Percentiles rank a stretch among this genome's conserved stretches.
phyloP scores from a whole-genome alignment of 2,113 vertebrate species.

The Grammomys surdaster region DNA sequence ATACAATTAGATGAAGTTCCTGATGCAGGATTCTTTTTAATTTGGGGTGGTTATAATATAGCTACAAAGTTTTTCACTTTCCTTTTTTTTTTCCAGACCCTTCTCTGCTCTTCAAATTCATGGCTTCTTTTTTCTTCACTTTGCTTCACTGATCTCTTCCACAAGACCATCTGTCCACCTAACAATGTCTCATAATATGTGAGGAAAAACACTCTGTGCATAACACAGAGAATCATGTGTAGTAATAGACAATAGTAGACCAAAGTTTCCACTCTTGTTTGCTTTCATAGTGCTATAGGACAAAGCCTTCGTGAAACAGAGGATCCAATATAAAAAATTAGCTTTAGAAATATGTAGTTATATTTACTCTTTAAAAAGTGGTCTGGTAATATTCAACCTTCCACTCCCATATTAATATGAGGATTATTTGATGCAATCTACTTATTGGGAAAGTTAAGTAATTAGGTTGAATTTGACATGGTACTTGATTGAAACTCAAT shows the following conservation, averaged over 20 bases:
- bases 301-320: neutral
- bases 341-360: neutral
- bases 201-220: neutral
- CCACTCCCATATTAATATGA: neutral
- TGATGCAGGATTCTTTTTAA: neutral
- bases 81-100: neutral
- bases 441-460: neutral
- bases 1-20: neutral
- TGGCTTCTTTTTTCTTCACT: neutral
- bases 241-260: neutral
- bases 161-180: rapidly evolving
- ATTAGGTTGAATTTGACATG: neutral
- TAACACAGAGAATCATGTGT: neutral
- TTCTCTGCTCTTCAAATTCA: neutral
- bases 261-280: neutral
- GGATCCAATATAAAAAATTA: neutral
- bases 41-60: neutral
- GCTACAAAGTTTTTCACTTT: neutral
- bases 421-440: no score
- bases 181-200: neutral
- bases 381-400: neutral
- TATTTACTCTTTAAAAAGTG: neutral
- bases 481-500: neutral
- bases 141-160: neutral
- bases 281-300: neutral